Conservation (phyloP, 1,140 invertebrate genomes). For the Elysia chlorotica region DNA sequence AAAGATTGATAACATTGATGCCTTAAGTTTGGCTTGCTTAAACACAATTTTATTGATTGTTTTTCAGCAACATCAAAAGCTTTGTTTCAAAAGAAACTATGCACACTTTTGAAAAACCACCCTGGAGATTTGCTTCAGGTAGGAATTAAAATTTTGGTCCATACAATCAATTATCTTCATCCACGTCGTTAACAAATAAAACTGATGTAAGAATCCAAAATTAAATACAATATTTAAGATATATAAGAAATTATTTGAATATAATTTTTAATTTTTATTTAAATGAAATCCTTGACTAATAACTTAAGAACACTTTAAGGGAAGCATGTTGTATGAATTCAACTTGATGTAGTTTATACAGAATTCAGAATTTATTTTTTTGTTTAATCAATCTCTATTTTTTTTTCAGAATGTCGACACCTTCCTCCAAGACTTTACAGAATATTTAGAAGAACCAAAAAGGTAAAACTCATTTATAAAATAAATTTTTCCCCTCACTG, state of each 20-base stretch:
- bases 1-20: background rate
- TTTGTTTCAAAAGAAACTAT: slow-evolving; percentile 16
- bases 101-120: slow-evolving; percentile 8
- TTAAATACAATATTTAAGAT: background rate
- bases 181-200: background rate
- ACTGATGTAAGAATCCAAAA: background rate
- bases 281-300: background rate
- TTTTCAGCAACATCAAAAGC: slow-evolving; percentile 11
- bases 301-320: background rate
- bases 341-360: too few relatives aligned
- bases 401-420: slow-evolving; percentile 15
- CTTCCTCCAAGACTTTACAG: slow-evolving; percentile 10
- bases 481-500: background rate
- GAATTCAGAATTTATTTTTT: too few relatives aligned
- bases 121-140: slow-evolving; percentile 15
- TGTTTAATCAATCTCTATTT: background rate
- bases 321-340: background rate
- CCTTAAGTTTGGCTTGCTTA: background rate
- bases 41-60: background rate
- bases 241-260: background rate
- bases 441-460: slow-evolving; percentile 7
- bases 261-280: background rate
- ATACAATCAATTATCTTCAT: background rate
- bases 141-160: background rate
- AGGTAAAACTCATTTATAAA: background rate